Percentiles rank a stretch among this genome's conserved stretches.
Evolutionary conservation across 2,888 invertebrate genomes (phyloP).

Genomic region (Drosophila peninsularis): DNA sequence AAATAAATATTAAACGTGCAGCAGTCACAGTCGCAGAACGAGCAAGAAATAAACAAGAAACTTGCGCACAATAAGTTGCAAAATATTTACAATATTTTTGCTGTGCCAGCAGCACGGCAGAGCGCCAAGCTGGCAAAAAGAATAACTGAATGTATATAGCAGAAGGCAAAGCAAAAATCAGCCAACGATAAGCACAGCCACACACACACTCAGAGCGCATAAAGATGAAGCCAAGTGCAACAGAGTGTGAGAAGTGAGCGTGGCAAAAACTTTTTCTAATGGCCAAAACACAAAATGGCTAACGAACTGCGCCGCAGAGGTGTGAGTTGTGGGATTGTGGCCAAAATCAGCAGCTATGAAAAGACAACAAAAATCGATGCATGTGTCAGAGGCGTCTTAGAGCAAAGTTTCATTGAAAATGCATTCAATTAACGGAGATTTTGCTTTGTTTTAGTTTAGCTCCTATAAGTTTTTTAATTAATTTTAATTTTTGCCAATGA

Average conservation of each 20-base stretch:
- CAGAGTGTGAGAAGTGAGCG: conserved; percentile 37
- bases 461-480: neutral
- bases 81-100: conserved; percentile 64
- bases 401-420: conserved; percentile 11
- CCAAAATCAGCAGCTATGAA: conserved; percentile 12
- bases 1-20: conserved; percentile 77
- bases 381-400: neutral
- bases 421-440: neutral
- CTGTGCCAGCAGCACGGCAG: conserved; percentile 37
- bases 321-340: conserved; percentile 1
- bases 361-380: conserved; percentile 3
- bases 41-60: conserved; percentile 42
- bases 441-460: neutral
- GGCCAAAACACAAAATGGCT: conserved; percentile 50
- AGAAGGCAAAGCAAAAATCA: conserved; percentile 8
- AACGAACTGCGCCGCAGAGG: conserved; percentile 22
- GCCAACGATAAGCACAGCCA: conserved; percentile 12
- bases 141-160: conserved; percentile 9
- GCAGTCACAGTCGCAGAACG: conserved; percentile 14
- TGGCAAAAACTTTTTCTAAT: conserved; percentile 35
- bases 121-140: conserved; percentile 3
- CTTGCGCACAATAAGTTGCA: conserved; percentile 67
- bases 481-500: neutral
- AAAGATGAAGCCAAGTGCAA: conserved; percentile 32
- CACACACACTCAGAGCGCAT: conserved; percentile 6